A percentile compares a stretch with the other conserved stretches of the same genome.
These are phyloP conservation scores for Nesoenas mayeri DNA, from an alignment of 2,113 vertebrate genomes.

Conservation along the genomic window DNA sequence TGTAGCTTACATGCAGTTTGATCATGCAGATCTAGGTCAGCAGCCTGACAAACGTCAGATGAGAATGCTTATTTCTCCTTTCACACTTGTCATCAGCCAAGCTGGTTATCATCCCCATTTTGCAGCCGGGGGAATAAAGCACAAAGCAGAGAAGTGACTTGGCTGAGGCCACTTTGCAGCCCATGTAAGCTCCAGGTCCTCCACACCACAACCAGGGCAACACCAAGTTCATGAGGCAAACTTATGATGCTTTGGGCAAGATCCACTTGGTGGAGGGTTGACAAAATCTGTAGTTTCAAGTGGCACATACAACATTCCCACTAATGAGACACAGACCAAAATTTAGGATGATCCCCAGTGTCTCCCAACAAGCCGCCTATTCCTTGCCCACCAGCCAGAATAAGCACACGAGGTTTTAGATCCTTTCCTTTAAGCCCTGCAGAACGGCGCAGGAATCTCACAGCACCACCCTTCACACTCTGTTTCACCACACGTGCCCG, in stretches of 20 bases:
- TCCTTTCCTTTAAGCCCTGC: neutral
- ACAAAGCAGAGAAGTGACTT: neutral
- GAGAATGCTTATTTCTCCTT: neutral
- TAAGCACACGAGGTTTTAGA: neutral
- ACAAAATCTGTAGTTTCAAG: neutral
- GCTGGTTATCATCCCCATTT: neutral
- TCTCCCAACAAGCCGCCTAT: neutral
- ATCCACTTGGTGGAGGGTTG: rapidly evolving
- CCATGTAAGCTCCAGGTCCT: neutral
- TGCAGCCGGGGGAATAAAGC: rapidly evolving
- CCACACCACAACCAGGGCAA: neutral
- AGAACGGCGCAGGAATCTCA: neutral
- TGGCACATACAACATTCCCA: rapidly evolving
- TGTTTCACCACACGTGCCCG: neutral
- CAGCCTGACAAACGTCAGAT: constrained; percentile 10
- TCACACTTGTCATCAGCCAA: neutral
- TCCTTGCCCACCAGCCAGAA: neutral
- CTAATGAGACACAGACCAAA: neutral
- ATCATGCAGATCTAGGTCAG: constrained; percentile 51
- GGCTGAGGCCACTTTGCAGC: neutral
- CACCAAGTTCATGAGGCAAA: rapidly evolving
- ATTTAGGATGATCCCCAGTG: neutral
- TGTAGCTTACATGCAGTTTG: neutral
- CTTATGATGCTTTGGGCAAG: neutral
- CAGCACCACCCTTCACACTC: neutral